phyloP scores from a whole-genome alignment of 2,797 vertebrate species.

The Champsocephalus gunnari region DNA sequence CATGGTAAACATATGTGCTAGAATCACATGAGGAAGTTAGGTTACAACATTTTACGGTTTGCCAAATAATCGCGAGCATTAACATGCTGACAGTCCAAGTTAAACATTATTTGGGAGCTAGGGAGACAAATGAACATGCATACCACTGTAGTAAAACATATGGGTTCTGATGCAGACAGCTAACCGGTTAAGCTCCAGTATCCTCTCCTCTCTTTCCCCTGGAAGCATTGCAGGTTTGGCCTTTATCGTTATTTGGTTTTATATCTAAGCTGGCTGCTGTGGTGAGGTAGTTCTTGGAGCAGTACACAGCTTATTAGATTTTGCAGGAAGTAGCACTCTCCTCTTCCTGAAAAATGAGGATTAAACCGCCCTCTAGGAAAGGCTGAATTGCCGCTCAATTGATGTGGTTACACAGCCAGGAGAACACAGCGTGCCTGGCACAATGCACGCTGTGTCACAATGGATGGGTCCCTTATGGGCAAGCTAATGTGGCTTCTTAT shows the following conservation, averaged over 20 bases:
- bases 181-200: slow-evolving; percentile 34
- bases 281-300: slow-evolving; percentile 56
- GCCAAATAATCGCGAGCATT: too few relatives aligned
- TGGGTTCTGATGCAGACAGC: slow-evolving; percentile 5
- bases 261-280: slow-evolving; percentile 60
- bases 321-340: slow-evolving; percentile 68
- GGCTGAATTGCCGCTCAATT: slow-evolving; percentile 71
- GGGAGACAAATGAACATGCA: neutral
- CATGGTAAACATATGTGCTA: too few relatives aligned
- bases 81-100: neutral
- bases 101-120: slow-evolving; percentile 4
- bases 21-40: too few relatives aligned
- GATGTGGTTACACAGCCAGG: slow-evolving; percentile 65
- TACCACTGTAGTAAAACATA: neutral
- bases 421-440: slow-evolving; percentile 49
- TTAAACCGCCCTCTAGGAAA: slow-evolving; percentile 73
- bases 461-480: slow-evolving; percentile 63
- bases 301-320: slow-evolving; percentile 76
- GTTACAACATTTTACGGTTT: too few relatives aligned
- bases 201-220: slow-evolving; percentile 26
- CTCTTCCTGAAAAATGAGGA: slow-evolving; percentile 68
- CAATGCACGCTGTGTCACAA: slow-evolving; percentile 51
- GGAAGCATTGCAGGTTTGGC: slow-evolving; percentile 43
- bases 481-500: slow-evolving; percentile 74
- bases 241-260: slow-evolving; percentile 60